Evolutionary conservation across 1,140 invertebrate genomes (phyloP).

Genomic region (Leptinotarsa lineolata): DNA sequence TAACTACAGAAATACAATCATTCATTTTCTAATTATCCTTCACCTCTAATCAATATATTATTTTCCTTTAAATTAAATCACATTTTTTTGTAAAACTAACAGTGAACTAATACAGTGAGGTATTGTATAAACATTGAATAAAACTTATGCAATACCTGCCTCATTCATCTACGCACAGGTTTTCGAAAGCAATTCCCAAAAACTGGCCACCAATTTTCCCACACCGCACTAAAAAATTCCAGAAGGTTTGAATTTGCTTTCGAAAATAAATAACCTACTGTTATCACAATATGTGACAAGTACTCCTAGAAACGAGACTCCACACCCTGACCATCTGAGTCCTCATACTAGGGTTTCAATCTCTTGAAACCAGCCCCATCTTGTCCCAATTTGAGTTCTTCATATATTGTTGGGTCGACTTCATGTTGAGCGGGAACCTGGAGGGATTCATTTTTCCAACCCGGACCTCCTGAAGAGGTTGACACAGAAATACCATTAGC

Average conservation of each 20-base stretch:
- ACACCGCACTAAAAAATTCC: not conserved
- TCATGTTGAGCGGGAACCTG: slow-evolving; percentile 59
- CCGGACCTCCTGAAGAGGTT: slow-evolving; percentile 52
- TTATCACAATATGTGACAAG: slow-evolving; percentile 34
- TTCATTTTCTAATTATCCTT: not conserved
- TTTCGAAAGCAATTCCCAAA: slow-evolving; percentile 4
- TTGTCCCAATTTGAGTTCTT: slow-evolving; percentile 77
- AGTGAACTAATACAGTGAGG: slow-evolving; percentile 25
- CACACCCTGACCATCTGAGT: slow-evolving; percentile 25
- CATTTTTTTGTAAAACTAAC: slow-evolving; percentile 24
- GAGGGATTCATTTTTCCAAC: slow-evolving; percentile 56
- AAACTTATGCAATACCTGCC: slow-evolving; percentile 24
- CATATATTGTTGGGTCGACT: slow-evolving; percentile 75
- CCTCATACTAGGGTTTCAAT: slow-evolving; percentile 61
- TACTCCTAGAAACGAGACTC: slow-evolving; percentile 46
- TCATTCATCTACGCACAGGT: not conserved
- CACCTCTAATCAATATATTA: not conserved
- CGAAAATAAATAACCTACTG: slow-evolving; percentile 15
- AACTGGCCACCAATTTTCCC: not conserved
- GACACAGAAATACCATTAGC: slow-evolving; percentile 53
- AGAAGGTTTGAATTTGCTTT: not conserved
- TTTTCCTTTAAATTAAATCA: slow-evolving; percentile 22
- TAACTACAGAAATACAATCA: not conserved
- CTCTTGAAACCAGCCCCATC: slow-evolving; percentile 79
- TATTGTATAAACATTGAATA: slow-evolving; percentile 25